These are phyloP conservation scores for Burhinus oedicnemus DNA, from an alignment of 2,113 vertebrate genomes.

Conservation along the genomic window DNA sequence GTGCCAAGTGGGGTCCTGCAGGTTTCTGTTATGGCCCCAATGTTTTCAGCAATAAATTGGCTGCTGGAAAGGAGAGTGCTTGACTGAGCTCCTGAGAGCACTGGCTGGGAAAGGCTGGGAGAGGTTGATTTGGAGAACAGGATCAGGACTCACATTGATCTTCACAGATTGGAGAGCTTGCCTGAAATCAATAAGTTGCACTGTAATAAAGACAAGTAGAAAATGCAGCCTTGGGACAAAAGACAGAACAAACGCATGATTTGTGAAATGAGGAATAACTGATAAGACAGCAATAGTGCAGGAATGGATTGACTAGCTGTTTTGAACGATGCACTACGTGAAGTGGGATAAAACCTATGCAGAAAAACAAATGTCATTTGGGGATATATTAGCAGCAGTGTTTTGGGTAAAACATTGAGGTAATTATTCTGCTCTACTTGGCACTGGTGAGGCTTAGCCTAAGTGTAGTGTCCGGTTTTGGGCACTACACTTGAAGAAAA, in stretches of 20 bases:
- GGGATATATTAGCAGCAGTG: neutral
- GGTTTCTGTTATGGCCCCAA: neutral
- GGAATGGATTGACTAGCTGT: neutral
- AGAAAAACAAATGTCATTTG: neutral
- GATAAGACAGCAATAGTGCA: neutral
- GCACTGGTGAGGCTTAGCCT: constrained; percentile 24
- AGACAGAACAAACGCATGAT: neutral
- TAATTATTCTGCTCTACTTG: constrained; percentile 68
- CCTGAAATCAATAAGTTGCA: constrained; percentile 52
- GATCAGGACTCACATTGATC: constrained; percentile 39
- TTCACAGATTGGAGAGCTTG: constrained; percentile 52
- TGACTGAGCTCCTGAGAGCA: neutral
- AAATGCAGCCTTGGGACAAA: constrained; percentile 19
- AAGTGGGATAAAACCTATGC: neutral
- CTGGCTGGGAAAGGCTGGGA: neutral
- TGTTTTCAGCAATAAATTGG: neutral
- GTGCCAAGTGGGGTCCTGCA: neutral
- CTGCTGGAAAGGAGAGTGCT: neutral
- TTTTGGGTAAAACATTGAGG: neutral
- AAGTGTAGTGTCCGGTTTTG: neutral
- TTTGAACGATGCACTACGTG: neutral
- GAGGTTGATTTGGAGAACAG: neutral
- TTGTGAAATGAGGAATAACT: neutral
- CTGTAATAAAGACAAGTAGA: neutral
- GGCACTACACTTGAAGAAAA: neutral